Base-by-base conservation (phyloP, 2,888 invertebrate species). In the Dendrolimus houi region DNA sequence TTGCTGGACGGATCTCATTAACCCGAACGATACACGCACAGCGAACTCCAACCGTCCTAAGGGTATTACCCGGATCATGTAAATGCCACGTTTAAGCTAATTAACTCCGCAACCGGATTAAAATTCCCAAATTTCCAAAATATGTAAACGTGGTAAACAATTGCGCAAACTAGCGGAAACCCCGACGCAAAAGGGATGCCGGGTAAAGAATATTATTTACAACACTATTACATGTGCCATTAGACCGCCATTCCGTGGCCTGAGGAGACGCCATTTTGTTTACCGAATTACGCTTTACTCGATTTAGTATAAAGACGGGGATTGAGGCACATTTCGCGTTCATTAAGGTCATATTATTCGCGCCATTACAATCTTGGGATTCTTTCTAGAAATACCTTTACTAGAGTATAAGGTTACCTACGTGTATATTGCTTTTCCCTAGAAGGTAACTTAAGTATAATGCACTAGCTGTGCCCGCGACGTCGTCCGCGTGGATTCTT, bases 161-260 rank as follows among this genome's bases (percentile, higher is more conserved):
- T 59, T 56, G 57, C 56, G 55, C 10, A 61, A 61, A 59, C 57
- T 60, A 57, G 58, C 47, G 9, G 47, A 47, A 57, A 61, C 59
- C 60, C 56, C 56, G 47, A 47, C 47, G 17, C 52, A 58, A 57
- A 59, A 47, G 9, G 47, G 47, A 47, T 12, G 47, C 10, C 12
- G 47, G 12, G 47, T 9, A 40, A 47, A 64, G 65, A 74, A 72
- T 29, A 77, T 79, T 75, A 79, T 79, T 79, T 71, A 77, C 72
- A 71, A 65, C 70, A 76, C 75, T 77, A 77, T 82, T 77, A 83
- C 75, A 81, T 71, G 73, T 71, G 65, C 79, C 78, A 83, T 83
- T 82, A 80, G 68, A 62, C 69, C 63, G 68, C 71, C 74, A 80
- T 79, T 77, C 71, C 70, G 72, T 64, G 66, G 62, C 65, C 66